Evolutionary conservation across 2,113 vertebrate genomes (phyloP), one percentile per base, ranked within the genome.

Genomic region (Epinephelus moara): DNA sequence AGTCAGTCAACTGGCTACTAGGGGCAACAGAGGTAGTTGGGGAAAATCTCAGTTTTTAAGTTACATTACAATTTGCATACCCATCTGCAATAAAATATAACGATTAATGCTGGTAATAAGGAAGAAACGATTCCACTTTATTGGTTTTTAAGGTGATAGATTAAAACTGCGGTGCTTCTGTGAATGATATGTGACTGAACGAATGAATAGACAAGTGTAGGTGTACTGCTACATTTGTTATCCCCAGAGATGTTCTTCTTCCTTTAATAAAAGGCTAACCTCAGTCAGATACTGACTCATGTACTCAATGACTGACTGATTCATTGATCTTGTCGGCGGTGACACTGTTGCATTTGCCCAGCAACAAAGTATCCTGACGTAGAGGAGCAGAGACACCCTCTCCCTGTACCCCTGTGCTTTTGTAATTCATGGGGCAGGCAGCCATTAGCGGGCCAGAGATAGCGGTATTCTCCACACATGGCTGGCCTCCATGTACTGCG

Each of bases 401-500:
- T 30, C 11, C 62, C n/a, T 64, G 40, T n/a, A 6, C 50, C 62
- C 56, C 69, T 30, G 55, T 11, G 5, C 40, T 49, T 40, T 70
- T 72, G 33, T 77, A 59, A 75, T 75, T 84, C 70, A 27, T 78
- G 61, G 60, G 27, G 50, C 77, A 67, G 68, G 68, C 73, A 40
- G 56, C 70, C 81, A 85, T 89, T 86, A 90, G 75, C 72, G 62
- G 81, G 75, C 70, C 69, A 42, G 60, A 30, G 67, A 71, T 45
- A 11, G 69, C 11, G n/a, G 27, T 57, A 60, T 80, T 85, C 90
- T 82, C 40, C 33, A 23, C 78, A 73, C 80, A 66, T 19, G 23
- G 50, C 25, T 12, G 23, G 30, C 40, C 72, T 82, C 85, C 23
- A 0, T 69, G 79, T 59, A 55, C 30, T 3, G 47, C 30, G 27